A percentile compares a stretch with the other conserved stretches of the same genome.
Evolutionary conservation across 2,113 vertebrate species (phyloP).

Genomic region (Donacobius atricapilla): DNA sequence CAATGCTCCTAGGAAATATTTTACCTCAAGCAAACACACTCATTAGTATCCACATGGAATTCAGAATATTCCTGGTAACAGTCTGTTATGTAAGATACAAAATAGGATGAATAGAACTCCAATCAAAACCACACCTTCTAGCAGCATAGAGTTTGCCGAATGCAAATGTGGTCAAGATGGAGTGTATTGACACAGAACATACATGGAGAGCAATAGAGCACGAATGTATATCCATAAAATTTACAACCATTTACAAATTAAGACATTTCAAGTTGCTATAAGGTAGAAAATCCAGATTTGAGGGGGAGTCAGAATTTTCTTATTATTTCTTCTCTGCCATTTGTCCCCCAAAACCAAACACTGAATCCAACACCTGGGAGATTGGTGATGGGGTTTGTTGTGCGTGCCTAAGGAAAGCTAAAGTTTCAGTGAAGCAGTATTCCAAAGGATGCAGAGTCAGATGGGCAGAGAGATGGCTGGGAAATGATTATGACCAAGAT

Average conservation of each 20-base stretch:
- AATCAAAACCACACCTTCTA: not conserved
- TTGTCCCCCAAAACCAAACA: not conserved
- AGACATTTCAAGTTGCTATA: not conserved
- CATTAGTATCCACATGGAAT: not conserved
- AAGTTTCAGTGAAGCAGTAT: slow-evolving; percentile 24
- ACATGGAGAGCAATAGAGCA: not conserved
- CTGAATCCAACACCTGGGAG: not conserved
- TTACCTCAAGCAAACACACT: not conserved
- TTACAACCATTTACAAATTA: not conserved
- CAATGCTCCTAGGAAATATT: not conserved
- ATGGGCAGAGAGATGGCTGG: slow-evolving; percentile 29
- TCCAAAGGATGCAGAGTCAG: slow-evolving; percentile 48
- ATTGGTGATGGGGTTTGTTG: not conserved
- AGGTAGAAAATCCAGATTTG: not conserved
- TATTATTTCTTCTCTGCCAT: not conserved
- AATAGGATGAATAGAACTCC: not conserved
- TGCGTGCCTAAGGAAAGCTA: not conserved
- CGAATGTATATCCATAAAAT: not conserved
- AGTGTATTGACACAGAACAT: not conserved
- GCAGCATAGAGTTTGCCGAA: not conserved
- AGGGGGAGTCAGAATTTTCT: not conserved
- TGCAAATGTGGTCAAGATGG: not conserved
- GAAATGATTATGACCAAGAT: slow-evolving; percentile 49
- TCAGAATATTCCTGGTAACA: not conserved
- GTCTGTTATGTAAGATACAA: not conserved